Evolutionary conservation across 2,797 vertebrate species (phyloP).

Genomic region (Tolypeutes matacus): DNA sequence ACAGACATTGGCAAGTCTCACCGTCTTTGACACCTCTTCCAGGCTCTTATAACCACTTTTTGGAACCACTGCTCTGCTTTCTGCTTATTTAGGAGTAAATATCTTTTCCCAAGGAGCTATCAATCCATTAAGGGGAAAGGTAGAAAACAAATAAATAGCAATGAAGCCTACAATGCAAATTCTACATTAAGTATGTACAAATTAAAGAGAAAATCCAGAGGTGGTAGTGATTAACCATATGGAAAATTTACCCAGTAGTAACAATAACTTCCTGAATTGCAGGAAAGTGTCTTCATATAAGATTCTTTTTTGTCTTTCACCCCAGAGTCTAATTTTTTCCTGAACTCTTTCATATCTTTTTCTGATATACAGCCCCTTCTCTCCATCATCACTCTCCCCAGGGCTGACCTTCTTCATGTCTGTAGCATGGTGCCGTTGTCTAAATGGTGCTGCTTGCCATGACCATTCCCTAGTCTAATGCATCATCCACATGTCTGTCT

Average conservation of each 20-base stretch:
- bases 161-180: not conserved
- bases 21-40: not conserved
- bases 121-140: not conserved
- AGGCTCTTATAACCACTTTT: not conserved
- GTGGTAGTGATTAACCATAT: constrained; percentile 23
- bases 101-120: not conserved
- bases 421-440: not conserved
- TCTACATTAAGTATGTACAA: not conserved
- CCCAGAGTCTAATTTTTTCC: not conserved
- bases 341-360: not conserved
- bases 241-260: constrained; percentile 4
- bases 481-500: not conserved
- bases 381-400: not conserved
- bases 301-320: constrained; percentile 13
- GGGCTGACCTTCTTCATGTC: not conserved
- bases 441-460: not conserved
- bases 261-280: constrained; percentile 52
- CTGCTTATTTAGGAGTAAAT: not conserved
- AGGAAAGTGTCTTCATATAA: not conserved
- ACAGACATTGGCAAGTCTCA: not conserved
- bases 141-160: constrained; percentile 26
- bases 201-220: constrained; percentile 21
- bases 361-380: not conserved
- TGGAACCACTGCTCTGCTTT: not conserved
- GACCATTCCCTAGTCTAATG: not conserved